These are phyloP conservation scores for Tiliacea citrago DNA, from an alignment of 2,888 invertebrate genomes.

Conservation along the genomic window DNA sequence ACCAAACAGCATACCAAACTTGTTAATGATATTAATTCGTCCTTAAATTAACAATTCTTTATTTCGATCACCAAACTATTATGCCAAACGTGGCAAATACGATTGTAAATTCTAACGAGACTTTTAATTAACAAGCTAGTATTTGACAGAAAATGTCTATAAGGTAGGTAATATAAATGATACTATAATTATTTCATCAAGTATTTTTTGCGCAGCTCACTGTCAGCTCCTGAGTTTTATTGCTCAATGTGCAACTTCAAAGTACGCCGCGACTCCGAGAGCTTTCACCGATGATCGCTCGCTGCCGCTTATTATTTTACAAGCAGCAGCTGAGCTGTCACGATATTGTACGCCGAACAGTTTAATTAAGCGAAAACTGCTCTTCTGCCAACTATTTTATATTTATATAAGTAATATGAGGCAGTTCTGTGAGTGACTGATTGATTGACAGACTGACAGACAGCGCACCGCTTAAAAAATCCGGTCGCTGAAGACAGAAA, in stretches of 20 bases:
- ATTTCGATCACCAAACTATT: neutral
- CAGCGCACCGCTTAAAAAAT: neutral
- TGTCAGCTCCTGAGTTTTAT: slow-evolving; percentile 50
- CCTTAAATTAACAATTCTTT: neutral
- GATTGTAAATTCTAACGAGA: neutral
- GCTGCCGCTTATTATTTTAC: slow-evolving; percentile 71
- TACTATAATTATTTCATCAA: slow-evolving; percentile 30
- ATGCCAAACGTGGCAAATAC: neutral
- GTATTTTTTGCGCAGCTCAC: slow-evolving; percentile 28
- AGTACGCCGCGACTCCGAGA: slow-evolving; percentile 68
- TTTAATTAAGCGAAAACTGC: slow-evolving; percentile 66
- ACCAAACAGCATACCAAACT: neutral
- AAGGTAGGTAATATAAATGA: slow-evolving; percentile 29
- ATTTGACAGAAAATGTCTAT: neutral
- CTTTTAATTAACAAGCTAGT: slow-evolving; percentile 3
- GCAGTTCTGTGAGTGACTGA: slow-evolving; percentile 2
- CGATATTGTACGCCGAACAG: slow-evolving; percentile 68
- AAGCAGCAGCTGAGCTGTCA: slow-evolving; percentile 65
- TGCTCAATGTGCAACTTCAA: slow-evolving; percentile 67
- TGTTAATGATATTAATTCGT: neutral
- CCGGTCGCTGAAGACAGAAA: neutral
- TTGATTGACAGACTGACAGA: neutral
- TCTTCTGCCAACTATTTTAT: slow-evolving; percentile 20
- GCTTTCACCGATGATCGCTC: slow-evolving; percentile 72
- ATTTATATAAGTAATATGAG: slow-evolving; percentile 1